These are phyloP conservation scores for Anastatus disparis DNA, from an alignment of 1,140 invertebrate species.

Conservation along the genomic window DNA sequence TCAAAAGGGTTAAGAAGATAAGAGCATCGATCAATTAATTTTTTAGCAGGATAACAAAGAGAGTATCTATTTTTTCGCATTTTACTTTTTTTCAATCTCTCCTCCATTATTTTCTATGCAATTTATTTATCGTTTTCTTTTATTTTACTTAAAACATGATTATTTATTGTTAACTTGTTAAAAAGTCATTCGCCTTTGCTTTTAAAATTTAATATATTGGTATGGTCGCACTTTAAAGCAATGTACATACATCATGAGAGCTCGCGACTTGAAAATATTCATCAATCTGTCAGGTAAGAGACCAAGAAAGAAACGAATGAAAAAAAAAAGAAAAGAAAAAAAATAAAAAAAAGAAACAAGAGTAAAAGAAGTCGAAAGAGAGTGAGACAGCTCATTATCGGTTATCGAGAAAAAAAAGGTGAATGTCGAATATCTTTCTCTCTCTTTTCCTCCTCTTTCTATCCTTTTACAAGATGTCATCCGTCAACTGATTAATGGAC, in stretches of 20 bases:
- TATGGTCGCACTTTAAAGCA: neutral
- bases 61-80: neutral
- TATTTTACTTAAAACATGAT: too few relatives aligned
- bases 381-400: slow-evolving; percentile 32
- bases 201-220: too few relatives aligned
- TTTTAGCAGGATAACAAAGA: neutral
- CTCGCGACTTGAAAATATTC: slow-evolving; percentile 23
- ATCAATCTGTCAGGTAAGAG: slow-evolving; percentile 25
- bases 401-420: slow-evolving; percentile 6
- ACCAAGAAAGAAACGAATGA: neutral
- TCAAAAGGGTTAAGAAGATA: neutral
- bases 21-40: slow-evolving; percentile 30
- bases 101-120: neutral
- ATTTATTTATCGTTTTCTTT: neutral
- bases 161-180: neutral
- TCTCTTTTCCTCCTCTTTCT: too few relatives aligned
- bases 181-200: neutral
- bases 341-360: neutral
- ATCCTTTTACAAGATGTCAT: slow-evolving; percentile 6
- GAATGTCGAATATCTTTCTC: too few relatives aligned
- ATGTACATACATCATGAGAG: neutral
- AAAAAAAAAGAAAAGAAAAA: too few relatives aligned
- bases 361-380: neutral
- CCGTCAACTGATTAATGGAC: slow-evolving; percentile 32
- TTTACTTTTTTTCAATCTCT: neutral